phyloP scores from a whole-genome alignment of 2,888 invertebrate species.

The Timandra comae region DNA sequence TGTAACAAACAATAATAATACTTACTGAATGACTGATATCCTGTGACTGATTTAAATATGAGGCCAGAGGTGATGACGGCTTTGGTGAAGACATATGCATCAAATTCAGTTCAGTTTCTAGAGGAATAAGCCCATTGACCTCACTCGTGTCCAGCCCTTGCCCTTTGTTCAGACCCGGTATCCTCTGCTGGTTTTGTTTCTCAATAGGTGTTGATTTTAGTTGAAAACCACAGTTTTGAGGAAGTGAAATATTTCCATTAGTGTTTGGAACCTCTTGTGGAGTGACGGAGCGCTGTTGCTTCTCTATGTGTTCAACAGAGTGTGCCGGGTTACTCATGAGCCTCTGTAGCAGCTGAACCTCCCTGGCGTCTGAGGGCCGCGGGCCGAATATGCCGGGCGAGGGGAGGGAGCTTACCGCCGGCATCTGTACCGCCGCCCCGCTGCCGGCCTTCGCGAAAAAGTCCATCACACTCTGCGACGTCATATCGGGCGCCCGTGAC shows the following conservation, averaged over 20 bases:
- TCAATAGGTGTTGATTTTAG: conserved; percentile 64
- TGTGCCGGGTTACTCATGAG: conserved; percentile 90
- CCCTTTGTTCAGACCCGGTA: conserved; percentile 46
- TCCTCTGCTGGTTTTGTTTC: conserved; percentile 56
- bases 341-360: conserved; percentile 82
- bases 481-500: conserved; percentile 80
- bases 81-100: conserved; percentile 75
- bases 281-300: conserved; percentile 86
- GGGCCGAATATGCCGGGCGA: conserved; percentile 69
- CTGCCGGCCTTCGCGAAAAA: conserved; percentile 88
- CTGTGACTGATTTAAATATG: conserved; percentile 71
- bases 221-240: conserved; percentile 52
- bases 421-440: conserved; percentile 72
- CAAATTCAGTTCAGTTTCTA: conserved; percentile 73
- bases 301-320: conserved; percentile 91
- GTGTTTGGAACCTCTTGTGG: conserved; percentile 75
- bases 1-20: conserved; percentile 38
- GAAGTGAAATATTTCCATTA: conserved; percentile 52
- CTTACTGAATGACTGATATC: conserved; percentile 53
- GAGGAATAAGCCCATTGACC: conserved; percentile 53
- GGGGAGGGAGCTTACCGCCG: conserved; percentile 67
- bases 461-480: conserved; percentile 90
- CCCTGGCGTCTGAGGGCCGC: conserved; percentile 67
- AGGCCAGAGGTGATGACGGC: conserved; percentile 73
- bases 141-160: conserved; percentile 44